These are phyloP conservation scores for Drosophila punjabiensis DNA, from an alignment of 1,140 invertebrate species.

Conservation along the genomic window DNA sequence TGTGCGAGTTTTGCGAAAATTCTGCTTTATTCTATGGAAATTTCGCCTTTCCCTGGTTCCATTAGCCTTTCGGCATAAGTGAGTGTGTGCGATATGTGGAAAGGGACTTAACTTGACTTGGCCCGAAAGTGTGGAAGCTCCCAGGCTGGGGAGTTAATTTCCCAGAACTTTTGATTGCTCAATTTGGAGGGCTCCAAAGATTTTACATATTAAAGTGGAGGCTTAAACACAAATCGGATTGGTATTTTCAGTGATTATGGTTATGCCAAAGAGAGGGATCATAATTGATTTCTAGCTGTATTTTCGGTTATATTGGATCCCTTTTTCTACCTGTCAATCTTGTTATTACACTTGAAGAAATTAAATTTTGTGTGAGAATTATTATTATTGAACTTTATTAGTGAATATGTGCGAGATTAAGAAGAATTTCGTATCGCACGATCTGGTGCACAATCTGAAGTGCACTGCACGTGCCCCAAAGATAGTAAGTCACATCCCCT, in stretches of 20 bases:
- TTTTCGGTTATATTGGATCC: too few relatives aligned
- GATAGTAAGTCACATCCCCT: conserved; percentile 16
- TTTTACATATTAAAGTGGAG: conserved; percentile 27
- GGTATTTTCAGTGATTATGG: neutral
- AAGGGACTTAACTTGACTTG: conserved; percentile 21
- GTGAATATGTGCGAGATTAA: conserved; percentile 47
- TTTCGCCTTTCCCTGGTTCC: conserved; percentile 29
- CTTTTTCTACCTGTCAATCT: neutral
- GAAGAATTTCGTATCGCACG: conserved; percentile 49
- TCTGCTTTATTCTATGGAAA: conserved; percentile 37
- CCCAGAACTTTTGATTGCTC: conserved; percentile 41
- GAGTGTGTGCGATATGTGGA: conserved; percentile 17
- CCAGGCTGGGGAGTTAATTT: conserved; percentile 39
- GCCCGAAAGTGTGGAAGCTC: conserved; percentile 12
- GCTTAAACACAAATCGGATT: conserved; percentile 12
- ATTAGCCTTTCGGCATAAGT: conserved; percentile 40
- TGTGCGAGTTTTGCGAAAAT: conserved; percentile 25
- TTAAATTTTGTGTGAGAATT: conserved; percentile 25
- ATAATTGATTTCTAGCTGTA: neutral
- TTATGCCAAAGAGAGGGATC: neutral
- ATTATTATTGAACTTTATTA: neutral
- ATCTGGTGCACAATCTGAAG: conserved; percentile 49
- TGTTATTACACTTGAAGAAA: neutral
- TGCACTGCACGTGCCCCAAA: neutral
- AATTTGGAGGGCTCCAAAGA: conserved; percentile 23